Evolutionary conservation across 1,140 invertebrate species (phyloP).

Genomic region (Anastatus disparis): DNA sequence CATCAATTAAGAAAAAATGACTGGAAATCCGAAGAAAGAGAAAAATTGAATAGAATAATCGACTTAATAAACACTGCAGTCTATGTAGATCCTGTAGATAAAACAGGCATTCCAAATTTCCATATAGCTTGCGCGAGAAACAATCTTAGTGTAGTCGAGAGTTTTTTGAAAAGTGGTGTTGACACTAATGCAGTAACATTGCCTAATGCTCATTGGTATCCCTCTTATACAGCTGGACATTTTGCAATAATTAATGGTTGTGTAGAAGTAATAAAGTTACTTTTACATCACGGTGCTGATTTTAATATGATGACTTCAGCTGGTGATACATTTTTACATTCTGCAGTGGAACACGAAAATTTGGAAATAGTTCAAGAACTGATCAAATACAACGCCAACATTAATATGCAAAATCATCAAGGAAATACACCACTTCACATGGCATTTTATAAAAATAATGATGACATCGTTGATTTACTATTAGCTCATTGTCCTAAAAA

Average conservation of each 20-base stretch:
- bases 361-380: no score
- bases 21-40: not conserved
- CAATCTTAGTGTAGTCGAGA: not conserved
- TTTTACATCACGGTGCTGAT: no score
- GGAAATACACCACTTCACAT: no score
- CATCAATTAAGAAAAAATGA: constrained; percentile 18
- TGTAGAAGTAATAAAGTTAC: no score
- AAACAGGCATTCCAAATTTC: not conserved
- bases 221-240: no score
- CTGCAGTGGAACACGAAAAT: no score
- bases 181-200: not conserved
- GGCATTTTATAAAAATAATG: no score
- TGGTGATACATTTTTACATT: not conserved
- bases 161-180: not conserved
- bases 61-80: not conserved
- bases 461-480: not conserved
- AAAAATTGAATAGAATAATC: not conserved
- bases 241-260: no score
- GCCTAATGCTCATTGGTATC: no score
- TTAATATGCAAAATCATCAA: not conserved
- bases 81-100: not conserved
- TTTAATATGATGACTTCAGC: not conserved
- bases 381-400: not conserved
- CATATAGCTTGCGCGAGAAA: constrained; percentile 13
- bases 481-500: not conserved